Evolutionary conservation across 2,113 vertebrate species (phyloP).

Genomic region (Pachypanchax playfairii): DNA sequence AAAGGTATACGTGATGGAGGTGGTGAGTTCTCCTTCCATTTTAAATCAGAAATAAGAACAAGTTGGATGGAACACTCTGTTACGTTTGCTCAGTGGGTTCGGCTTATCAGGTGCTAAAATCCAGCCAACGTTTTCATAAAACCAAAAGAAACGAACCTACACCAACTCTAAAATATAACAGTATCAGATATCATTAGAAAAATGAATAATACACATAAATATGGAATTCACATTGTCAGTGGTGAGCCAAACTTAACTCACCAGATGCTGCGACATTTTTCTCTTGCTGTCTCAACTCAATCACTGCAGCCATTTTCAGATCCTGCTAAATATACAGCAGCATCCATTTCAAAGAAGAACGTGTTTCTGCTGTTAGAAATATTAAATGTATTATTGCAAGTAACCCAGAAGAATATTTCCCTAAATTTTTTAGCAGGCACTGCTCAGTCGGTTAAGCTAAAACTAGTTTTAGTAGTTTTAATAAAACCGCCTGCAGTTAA

Average conservation of each 20-base stretch:
- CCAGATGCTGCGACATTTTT: not conserved
- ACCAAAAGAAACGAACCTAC: not conserved
- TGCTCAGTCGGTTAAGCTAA: not conserved
- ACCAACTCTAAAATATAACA: not conserved
- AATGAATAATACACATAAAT: slow-evolving; percentile 5
- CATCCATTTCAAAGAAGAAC: slow-evolving; percentile 19
- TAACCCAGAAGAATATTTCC: slow-evolving; percentile 3
- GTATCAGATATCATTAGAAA: not conserved
- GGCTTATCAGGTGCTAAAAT: not conserved
- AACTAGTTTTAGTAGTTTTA: not conserved
- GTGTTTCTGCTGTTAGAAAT: not conserved
- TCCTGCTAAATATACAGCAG: slow-evolving; percentile 3
- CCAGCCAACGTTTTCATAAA: not conserved
- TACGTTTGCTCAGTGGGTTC: not conserved
- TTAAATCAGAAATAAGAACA: not conserved
- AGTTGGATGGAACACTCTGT: not conserved
- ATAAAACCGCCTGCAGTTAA: slow-evolving; percentile 6
- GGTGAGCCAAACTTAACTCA: not conserved
- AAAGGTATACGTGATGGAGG: slow-evolving; percentile 6
- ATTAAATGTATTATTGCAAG: slow-evolving; percentile 4
- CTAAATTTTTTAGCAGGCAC: not conserved
- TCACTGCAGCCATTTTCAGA: no score
- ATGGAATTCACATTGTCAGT: not conserved
- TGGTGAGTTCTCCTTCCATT: not conserved
- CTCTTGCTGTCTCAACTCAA: not conserved